Evolutionary conservation across 2,888 invertebrate genomes (phyloP).

Genomic region (Pheosia gnoma): DNA sequence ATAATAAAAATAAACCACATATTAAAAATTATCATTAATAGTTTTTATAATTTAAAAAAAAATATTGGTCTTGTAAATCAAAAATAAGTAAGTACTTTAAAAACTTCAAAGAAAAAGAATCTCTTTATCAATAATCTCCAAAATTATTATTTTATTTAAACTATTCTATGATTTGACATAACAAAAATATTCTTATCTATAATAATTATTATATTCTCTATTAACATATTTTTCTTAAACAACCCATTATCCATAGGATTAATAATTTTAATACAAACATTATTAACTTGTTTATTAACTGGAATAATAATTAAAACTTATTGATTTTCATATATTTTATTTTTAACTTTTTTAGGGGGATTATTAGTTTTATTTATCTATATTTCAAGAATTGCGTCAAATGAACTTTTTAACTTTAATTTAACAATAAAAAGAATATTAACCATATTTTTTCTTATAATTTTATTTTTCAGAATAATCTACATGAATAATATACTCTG

Average conservation of each 20-base stretch:
- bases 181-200: constrained; percentile 64
- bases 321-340: constrained; percentile 86
- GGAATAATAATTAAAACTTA: constrained; percentile 77
- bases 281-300: constrained; percentile 72
- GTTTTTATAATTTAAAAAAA: constrained; percentile 86
- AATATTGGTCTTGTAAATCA: constrained; percentile 89
- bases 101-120: constrained; percentile 85
- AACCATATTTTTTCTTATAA: constrained; percentile 31
- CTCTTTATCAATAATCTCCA: constrained; percentile 86
- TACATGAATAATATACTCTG: constrained; percentile 54
- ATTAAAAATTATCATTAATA: constrained; percentile 73
- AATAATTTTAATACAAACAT: constrained; percentile 80
- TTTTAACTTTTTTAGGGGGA: constrained; percentile 86
- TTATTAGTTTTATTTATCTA: constrained; percentile 87
- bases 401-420: constrained; percentile 81
- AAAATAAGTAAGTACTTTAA: constrained; percentile 83
- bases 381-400: constrained; percentile 85
- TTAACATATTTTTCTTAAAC: constrained; percentile 59
- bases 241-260: constrained; percentile 83
- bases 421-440: constrained; percentile 50
- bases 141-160: constrained; percentile 88
- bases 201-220: constrained; percentile 61
- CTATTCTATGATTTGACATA: constrained; percentile 85
- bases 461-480: constrained; percentile 44
- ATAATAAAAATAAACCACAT: constrained; percentile 68